A percentile compares a stretch with the other conserved stretches of the same genome.
Conservation (phyloP, 2,888 invertebrate genomes). For the Hybos culiciformis region DNA sequence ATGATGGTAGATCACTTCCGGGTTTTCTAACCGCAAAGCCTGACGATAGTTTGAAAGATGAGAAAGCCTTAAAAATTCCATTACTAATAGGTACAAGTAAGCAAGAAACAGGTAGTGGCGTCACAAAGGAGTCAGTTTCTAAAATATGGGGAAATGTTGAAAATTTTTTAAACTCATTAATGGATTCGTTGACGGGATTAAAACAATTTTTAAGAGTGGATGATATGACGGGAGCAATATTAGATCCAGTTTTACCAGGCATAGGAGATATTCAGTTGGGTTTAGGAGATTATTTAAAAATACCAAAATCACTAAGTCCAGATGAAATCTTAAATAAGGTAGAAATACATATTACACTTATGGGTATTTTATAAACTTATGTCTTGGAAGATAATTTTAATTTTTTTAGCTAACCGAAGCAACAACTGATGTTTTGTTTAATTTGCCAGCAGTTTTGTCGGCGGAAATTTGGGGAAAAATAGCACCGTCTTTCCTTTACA, state of each 20-base stretch:
- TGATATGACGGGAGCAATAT: constrained; percentile 23
- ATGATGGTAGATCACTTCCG: constrained; percentile 54
- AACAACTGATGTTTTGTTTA: constrained; percentile 59
- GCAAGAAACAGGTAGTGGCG: constrained; percentile 47
- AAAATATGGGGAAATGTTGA: constrained; percentile 27
- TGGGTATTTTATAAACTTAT: not conserved
- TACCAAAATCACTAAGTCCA: constrained; percentile 24
- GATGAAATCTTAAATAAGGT: constrained; percentile 28
- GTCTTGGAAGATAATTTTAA: not conserved
- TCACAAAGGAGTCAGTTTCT: constrained; percentile 23
- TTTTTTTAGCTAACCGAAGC: constrained; percentile 24
- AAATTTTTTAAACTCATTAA: constrained; percentile 25
- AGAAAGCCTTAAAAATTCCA: constrained; percentile 44
- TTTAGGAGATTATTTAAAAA: constrained; percentile 25
- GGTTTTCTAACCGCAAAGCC: constrained; percentile 50
- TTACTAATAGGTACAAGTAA: constrained; percentile 59
- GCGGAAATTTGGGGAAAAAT: constrained; percentile 53
- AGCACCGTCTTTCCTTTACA: constrained; percentile 54
- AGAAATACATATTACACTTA: not conserved
- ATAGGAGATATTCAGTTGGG: constrained; percentile 20
- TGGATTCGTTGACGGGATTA: constrained; percentile 21
- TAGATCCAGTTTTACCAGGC: constrained; percentile 26
- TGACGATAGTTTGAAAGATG: constrained; percentile 42
- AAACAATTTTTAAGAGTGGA: constrained; percentile 26
- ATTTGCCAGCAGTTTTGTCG: constrained; percentile 59